Base-by-base conservation (phyloP, 1,140 invertebrate genomes). In the Philotrypesis tridentata region DNA sequence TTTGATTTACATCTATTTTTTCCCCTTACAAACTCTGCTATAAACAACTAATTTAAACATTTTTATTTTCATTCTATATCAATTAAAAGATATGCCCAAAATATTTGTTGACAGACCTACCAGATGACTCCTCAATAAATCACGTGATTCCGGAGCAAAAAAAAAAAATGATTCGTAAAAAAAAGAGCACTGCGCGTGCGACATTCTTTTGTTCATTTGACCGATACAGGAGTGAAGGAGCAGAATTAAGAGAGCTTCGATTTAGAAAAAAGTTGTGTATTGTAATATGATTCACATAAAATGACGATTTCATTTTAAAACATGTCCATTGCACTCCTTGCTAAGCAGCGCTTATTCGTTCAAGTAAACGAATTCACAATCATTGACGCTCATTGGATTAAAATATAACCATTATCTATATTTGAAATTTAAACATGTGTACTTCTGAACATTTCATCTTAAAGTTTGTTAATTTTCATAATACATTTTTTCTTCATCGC, bases 201-300 rank as follows among this genome's bases (percentile, higher is more conserved):
- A n/a, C n/a, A n/a, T n/a, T n/a, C n/a, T n/a, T n/a, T n/a, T n/a
- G n/a, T n/a, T n/a, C n/a, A n/a, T n/a, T n/a, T n/a, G n/a, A n/a
- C n/a, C n/a, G n/a, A n/a, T n/a, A n/a, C n/a, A n/a, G n/a, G n/a
- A n/a, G 12, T 21, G 61, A 31, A 31, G 21, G 29, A 23, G 5
- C 33, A 48, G 8, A 65, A 68, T 55, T 33, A 55, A 37, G 61
- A 61, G 29, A 61, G 23, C 7, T 7, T n/a, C n/a, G 17, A 11
- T 72, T 70, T 80, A 80, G 3, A 80, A 80, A 79, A 67, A 79
- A 79, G 61, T n/a, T 55, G 23, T 71, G 12, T 79, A 71, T 79
- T 61, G 8, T 61, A n/a, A 61, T 71, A 60, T 63, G 23, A 23
- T 73, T 80, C 67, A 33, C 79, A 74, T 80, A 74, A 70, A 80